Evolutionary conservation across 2,888 invertebrate species (phyloP).

Genomic region (Elegia similella): DNA sequence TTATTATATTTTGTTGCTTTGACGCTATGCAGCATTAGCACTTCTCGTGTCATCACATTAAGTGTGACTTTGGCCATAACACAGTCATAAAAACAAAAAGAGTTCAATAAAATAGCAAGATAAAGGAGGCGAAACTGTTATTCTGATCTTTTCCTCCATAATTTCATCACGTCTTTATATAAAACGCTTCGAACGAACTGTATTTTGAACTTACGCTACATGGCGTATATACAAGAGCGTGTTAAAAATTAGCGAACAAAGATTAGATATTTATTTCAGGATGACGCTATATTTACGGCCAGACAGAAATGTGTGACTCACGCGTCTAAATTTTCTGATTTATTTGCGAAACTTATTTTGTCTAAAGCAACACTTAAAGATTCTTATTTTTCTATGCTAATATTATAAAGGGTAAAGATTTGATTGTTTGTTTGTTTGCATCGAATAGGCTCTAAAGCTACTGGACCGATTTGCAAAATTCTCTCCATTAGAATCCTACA

Average conservation of each 20-base stretch:
- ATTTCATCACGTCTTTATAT: background rate
- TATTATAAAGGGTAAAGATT: too few species aligned
- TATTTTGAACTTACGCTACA: background rate
- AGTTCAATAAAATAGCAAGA: background rate
- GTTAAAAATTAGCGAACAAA: background rate
- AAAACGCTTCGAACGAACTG: background rate
- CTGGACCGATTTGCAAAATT: too few species aligned
- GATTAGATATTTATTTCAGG: constrained; percentile 8
- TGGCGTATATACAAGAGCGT: background rate
- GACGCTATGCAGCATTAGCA: constrained; percentile 26
- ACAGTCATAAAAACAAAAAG: constrained; percentile 2
- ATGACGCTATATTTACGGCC: constrained; percentile 2
- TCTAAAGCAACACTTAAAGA: background rate
- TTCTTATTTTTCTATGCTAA: background rate
- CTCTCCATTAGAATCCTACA: too few species aligned
- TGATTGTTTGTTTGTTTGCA: too few species aligned
- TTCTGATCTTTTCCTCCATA: too few species aligned
- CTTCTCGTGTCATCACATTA: constrained; percentile 20
- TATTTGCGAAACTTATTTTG: background rate
- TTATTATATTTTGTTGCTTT: constrained; percentile 30
- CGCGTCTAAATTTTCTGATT: constrained; percentile 2
- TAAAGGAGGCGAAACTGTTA: background rate
- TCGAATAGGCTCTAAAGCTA: too few species aligned
- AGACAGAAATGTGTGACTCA: constrained; percentile 6
- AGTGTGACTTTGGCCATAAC: constrained; percentile 2